Evolutionary conservation across 2,888 invertebrate genomes (phyloP).

Genomic region (Trisateles emortualis): DNA sequence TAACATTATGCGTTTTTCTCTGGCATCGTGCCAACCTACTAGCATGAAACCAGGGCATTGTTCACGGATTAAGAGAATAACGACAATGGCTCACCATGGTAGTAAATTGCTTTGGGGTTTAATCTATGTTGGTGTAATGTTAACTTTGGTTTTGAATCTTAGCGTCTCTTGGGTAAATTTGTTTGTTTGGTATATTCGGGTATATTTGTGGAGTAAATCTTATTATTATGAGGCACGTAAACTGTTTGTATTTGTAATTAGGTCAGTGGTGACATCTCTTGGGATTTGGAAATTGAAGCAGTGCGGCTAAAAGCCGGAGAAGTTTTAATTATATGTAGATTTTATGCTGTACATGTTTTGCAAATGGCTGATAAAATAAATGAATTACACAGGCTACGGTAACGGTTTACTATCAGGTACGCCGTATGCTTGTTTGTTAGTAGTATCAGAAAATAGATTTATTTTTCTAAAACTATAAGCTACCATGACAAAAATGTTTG

Average conservation of each 20-base stretch:
- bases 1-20: slow-evolving; percentile 51
- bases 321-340: too few species aligned
- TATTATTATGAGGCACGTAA: neutral
- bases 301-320: too few species aligned
- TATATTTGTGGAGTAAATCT: neutral
- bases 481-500: too few species aligned
- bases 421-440: too few species aligned
- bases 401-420: too few species aligned
- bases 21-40: slow-evolving; percentile 49
- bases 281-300: too few species aligned
- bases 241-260: neutral
- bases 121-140: slow-evolving; percentile 8
- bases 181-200: neutral
- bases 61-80: slow-evolving; percentile 46
- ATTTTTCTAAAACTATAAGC: too few species aligned
- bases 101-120: slow-evolving; percentile 21
- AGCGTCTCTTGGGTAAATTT: too few species aligned
- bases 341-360: too few species aligned
- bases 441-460: too few species aligned
- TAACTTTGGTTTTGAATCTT: neutral
- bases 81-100: slow-evolving; percentile 24
- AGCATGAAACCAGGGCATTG: slow-evolving; percentile 50
- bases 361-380: too few species aligned
- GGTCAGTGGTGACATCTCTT: neutral
- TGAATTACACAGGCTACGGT: too few species aligned